Percentiles rank a stretch among this genome's conserved stretches.
Conservation (phyloP, 2,113 vertebrate species). For the Callorhinus ursinus region DNA sequence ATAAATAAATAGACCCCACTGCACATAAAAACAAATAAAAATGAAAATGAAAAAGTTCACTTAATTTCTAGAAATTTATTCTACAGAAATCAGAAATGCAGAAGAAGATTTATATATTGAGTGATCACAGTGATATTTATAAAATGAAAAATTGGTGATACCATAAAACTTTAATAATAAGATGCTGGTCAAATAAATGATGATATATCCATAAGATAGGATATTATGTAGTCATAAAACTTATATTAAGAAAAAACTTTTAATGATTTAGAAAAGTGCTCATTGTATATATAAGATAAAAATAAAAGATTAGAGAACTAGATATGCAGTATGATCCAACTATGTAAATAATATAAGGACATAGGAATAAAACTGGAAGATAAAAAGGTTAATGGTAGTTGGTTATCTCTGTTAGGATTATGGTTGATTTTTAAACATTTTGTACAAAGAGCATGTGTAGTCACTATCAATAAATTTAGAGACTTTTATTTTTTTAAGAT, state of each 20-base stretch:
- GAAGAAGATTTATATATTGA: not conserved
- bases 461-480: not conserved
- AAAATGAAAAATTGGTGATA: not conserved
- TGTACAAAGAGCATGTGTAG: not conserved
- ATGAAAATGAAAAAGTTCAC: not conserved
- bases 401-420: not conserved
- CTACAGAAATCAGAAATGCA: not conserved
- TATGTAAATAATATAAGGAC: not conserved
- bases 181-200: not conserved
- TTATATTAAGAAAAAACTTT: not conserved
- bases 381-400: not conserved
- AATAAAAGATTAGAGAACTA: not conserved
- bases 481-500: not conserved
- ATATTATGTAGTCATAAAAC: not conserved
- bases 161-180: not conserved
- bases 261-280: not conserved
- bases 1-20: not conserved
- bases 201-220: not conserved
- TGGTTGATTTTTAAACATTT: not conserved
- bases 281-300: not conserved
- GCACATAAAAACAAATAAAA: not conserved
- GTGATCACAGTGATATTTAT: not conserved
- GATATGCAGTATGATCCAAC: not conserved
- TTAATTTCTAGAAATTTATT: not conserved
- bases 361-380: not conserved